phyloP scores from a whole-genome alignment of 2,797 vertebrate species.

The Ateles fusciceps region DNA sequence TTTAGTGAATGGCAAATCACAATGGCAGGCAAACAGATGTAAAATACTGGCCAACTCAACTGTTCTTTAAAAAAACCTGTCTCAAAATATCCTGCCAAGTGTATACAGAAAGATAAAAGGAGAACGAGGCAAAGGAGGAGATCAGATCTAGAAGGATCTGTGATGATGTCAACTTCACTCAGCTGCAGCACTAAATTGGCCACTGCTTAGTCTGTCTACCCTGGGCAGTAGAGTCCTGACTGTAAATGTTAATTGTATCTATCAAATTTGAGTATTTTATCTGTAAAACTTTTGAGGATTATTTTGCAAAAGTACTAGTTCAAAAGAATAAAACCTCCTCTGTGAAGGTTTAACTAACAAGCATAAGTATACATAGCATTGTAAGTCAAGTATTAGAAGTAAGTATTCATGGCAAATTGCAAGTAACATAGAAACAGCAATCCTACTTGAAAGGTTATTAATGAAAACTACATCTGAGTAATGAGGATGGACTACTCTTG shows the following conservation, averaged over 20 bases:
- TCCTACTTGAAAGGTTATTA: background rate
- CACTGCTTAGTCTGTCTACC: background rate
- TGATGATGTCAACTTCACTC: background rate
- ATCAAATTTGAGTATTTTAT: background rate
- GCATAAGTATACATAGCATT: background rate
- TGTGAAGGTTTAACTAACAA: background rate
- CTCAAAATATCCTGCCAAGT: background rate
- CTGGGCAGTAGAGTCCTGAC: background rate
- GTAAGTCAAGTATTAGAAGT: background rate
- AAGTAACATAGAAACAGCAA: background rate
- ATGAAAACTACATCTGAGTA: background rate
- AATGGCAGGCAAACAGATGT: background rate
- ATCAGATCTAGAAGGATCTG: background rate
- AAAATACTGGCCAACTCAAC: background rate
- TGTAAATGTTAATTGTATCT: background rate
- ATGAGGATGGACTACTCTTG: background rate
- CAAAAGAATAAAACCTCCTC: background rate
- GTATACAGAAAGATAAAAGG: background rate
- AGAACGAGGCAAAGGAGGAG: slow-evolving; percentile 1
- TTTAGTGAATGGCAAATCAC: background rate
- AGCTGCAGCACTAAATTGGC: background rate
- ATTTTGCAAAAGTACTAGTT: background rate
- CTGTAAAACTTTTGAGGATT: background rate
- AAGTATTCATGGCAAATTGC: background rate
- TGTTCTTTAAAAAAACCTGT: background rate